These are phyloP conservation scores for Cheilosia vulpina DNA, from an alignment of 2,888 invertebrate species.

Conservation along the genomic window DNA sequence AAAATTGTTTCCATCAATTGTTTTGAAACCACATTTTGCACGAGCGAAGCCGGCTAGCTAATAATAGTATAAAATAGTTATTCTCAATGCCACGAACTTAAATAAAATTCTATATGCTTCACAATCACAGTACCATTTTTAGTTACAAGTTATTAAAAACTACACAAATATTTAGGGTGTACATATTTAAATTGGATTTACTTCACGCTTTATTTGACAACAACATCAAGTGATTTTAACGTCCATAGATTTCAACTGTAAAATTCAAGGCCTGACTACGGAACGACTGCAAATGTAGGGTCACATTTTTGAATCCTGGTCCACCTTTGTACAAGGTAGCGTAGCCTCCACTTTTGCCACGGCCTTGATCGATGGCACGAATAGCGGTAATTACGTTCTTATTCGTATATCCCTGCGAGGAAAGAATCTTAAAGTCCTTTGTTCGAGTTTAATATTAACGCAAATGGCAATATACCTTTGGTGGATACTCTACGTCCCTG, in stretches of 20 bases:
- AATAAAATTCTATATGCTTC: no score
- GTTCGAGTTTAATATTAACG: no score
- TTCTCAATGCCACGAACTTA: no score
- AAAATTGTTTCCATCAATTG: no score
- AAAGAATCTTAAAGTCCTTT: background rate
- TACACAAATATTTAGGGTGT: no score
- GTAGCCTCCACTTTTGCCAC: constrained; percentile 79
- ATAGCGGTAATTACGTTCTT: constrained; percentile 27
- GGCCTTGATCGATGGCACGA: constrained; percentile 71
- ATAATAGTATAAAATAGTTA: no score
- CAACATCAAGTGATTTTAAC: constrained; percentile 8
- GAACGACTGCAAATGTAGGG: constrained; percentile 81
- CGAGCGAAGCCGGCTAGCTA: no score
- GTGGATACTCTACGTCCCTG: constrained; percentile 74
- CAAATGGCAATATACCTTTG: constrained; percentile 61
- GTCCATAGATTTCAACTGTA: constrained; percentile 81
- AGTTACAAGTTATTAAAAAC: no score
- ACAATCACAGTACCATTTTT: no score
- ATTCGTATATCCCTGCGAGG: constrained; percentile 31
- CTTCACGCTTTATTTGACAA: background rate
- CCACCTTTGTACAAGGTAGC: constrained; percentile 80
- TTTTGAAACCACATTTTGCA: no score
- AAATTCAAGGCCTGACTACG: constrained; percentile 81
- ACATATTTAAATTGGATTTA: background rate
- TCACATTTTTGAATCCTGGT: constrained; percentile 78